Evolutionary conservation across 2,888 invertebrate species (phyloP), one percentile per base, ranked within the genome.

Genomic region (Bugula neritina): DNA sequence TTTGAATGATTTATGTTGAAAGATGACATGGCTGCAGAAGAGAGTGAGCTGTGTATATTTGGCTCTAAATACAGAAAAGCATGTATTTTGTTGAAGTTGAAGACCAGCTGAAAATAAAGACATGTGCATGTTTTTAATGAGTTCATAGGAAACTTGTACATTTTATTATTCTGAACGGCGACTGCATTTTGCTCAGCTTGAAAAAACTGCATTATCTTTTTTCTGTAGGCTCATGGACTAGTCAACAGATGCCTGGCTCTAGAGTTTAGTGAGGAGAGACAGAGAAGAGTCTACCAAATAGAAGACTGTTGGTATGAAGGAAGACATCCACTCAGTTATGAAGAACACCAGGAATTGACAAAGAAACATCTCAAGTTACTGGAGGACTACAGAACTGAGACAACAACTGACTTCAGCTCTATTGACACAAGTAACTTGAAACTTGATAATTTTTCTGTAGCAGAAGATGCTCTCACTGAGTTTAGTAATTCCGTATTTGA

Each of bases 181-280:
- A n/a, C n/a, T n/a, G n/a, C n/a, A n/a, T n/a, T n/a, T n/a, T n/a
- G n/a, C n/a, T n/a, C n/a, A n/a, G n/a, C n/a, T n/a, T n/a, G n/a
- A n/a, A n/a, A n/a, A n/a, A n/a, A n/a, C n/a, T n/a, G n/a, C n/a
- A n/a, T n/a, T n/a, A n/a, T n/a, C n/a, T n/a, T n/a, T n/a, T n/a
- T n/a, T n/a, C n/a, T 43, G 5, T 23, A 55, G 55, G 55, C 55
- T 25, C 55, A 55, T 55, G 55, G 55, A 55, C 55, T 55, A n/a
- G 55, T 23, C 5, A 55, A 55, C 23, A 23, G 25, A 17, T 23
- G 55, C 23, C 21, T 55, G 5, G 23, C 55, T 17, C 3, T 5
- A 55, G 55, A 17, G 25, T 25, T 25, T 25, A 55, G 17, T 17
- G 23, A 17, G 25, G 55, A 55, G 25, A 55, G 55, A 25, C 25